A percentile compares a stretch with the other conserved stretches of the same genome.
phyloP scores from a whole-genome alignment of 2,888 invertebrate species.

The Drosophila testacea region DNA sequence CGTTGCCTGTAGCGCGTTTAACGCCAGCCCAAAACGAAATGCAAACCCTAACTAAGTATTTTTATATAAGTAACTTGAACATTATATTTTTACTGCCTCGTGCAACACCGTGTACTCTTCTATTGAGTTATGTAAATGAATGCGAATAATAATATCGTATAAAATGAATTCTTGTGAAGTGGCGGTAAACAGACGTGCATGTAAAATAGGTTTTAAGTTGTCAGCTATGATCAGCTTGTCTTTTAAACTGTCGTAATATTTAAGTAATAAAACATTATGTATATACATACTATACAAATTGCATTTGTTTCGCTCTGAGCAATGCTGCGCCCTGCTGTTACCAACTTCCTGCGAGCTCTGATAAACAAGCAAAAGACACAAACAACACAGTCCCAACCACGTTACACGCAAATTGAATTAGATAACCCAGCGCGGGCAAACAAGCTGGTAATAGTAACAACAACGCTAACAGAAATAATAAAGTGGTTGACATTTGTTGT shows the following conservation, averaged over 20 bases:
- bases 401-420: slow-evolving; percentile 71
- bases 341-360: slow-evolving; percentile 47
- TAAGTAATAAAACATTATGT: slow-evolving; percentile 74
- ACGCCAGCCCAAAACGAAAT: slow-evolving; percentile 42
- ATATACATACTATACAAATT: slow-evolving; percentile 36
- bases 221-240: slow-evolving; percentile 57
- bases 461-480: slow-evolving; percentile 11
- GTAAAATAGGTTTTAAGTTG: slow-evolving; percentile 74
- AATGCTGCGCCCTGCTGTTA: slow-evolving; percentile 11
- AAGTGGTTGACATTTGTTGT: slow-evolving; percentile 58
- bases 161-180: slow-evolving; percentile 32
- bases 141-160: slow-evolving; percentile 17
- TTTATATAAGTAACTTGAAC: slow-evolving; percentile 35
- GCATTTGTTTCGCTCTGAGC: slow-evolving; percentile 26
- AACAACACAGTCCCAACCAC: slow-evolving; percentile 18
- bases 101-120: slow-evolving; percentile 15
- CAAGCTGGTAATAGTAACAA: slow-evolving; percentile 7
- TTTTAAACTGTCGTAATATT: slow-evolving; percentile 68
- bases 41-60: slow-evolving; percentile 43
- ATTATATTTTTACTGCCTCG: slow-evolving; percentile 16
- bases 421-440: slow-evolving; percentile 57
- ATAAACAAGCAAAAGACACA: slow-evolving; percentile 49
- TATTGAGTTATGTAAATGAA: slow-evolving; percentile 68
- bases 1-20: slow-evolving; percentile 52
- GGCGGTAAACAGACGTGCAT: slow-evolving; percentile 77